phyloP scores from a whole-genome alignment of 2,888 invertebrate genomes.

The Tenthredo scrophulariae region DNA sequence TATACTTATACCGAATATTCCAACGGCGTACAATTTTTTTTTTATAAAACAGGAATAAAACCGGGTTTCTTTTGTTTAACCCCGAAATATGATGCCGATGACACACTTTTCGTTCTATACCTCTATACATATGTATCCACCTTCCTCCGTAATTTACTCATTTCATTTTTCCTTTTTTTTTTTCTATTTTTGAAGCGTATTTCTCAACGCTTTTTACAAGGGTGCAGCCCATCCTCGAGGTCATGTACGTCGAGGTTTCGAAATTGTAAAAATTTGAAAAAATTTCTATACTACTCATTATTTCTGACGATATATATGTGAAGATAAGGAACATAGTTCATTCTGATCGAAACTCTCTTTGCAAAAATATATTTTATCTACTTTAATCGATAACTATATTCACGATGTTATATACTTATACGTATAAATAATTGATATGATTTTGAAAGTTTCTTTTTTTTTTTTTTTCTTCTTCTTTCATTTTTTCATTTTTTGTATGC shows the following conservation, averaged over 20 bases:
- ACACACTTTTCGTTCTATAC: slow-evolving; percentile 31
- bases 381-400: too few species aligned
- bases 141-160: background rate
- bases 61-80: slow-evolving; percentile 27
- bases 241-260: too few species aligned
- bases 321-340: too few species aligned
- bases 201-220: background rate
- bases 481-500: background rate
- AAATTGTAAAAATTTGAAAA: too few species aligned
- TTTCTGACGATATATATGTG: too few species aligned
- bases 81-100: slow-evolving; percentile 26
- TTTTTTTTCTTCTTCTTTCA: background rate
- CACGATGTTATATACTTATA: too few species aligned
- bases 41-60: background rate
- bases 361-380: too few species aligned
- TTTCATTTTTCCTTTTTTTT: background rate
- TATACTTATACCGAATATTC: background rate
- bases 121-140: background rate
- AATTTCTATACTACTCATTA: too few species aligned
- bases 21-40: background rate
- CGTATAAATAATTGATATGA: too few species aligned
- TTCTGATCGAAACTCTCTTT: too few species aligned
- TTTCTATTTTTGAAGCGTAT: background rate
- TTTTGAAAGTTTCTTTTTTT: too few species aligned
- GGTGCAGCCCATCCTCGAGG: background rate